A percentile compares a stretch with the other conserved stretches of the same genome.
These are phyloP conservation scores for Lagorchestes hirsutus DNA, from an alignment of 2,797 vertebrate species.

Conservation along the genomic window DNA sequence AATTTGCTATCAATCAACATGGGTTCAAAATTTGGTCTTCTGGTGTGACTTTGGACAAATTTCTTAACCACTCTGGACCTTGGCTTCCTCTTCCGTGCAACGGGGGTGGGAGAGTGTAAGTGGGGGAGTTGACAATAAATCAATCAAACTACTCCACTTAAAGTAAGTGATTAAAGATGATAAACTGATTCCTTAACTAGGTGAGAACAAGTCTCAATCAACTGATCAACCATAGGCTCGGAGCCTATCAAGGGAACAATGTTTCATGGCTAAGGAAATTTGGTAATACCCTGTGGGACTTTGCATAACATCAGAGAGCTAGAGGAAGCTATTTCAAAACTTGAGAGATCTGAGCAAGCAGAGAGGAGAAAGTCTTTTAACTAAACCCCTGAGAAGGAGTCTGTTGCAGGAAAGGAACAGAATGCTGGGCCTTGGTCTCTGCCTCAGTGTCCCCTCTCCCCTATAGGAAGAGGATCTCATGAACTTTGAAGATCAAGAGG, in stretches of 20 bases:
- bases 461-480: too few relatives aligned
- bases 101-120: background rate
- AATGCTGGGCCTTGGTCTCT: background rate
- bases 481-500: too few relatives aligned
- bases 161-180: background rate
- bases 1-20: background rate
- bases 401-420: background rate
- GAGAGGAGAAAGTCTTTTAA: background rate
- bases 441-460: too few relatives aligned
- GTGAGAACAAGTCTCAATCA: background rate
- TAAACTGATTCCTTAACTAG: background rate
- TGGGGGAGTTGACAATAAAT: too few relatives aligned
- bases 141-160: background rate
- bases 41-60: background rate
- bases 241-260: background rate
- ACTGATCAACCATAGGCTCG: background rate
- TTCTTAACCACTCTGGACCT: background rate
- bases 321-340: background rate
- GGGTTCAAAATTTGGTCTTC: background rate
- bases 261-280: background rate
- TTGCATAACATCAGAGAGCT: background rate
- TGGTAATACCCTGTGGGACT: background rate
- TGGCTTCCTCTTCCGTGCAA: background rate
- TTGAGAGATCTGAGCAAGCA: background rate
- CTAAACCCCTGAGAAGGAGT: background rate